A percentile compares a stretch with the other conserved stretches of the same genome.
Evolutionary conservation across 1,140 invertebrate species (phyloP).

Genomic region (Latrodectus geometricus): DNA sequence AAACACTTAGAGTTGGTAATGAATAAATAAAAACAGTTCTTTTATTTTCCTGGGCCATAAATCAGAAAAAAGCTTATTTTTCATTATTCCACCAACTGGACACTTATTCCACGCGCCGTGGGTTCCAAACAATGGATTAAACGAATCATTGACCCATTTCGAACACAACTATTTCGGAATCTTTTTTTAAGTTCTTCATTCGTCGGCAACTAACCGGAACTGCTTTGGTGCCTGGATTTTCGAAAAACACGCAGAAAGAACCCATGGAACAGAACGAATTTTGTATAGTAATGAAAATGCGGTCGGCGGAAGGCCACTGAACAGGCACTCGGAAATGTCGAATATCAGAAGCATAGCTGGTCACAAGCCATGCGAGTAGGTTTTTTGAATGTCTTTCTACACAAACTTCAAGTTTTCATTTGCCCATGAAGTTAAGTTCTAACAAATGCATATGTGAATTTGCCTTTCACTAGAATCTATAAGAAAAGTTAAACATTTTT

Average conservation of each 20-base stretch:
- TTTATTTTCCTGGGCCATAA: not conserved
- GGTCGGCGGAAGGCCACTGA: too few species aligned
- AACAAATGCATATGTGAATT: too few species aligned
- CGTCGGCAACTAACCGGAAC: slow-evolving; percentile 30
- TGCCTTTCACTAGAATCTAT: too few species aligned
- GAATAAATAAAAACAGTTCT: not conserved
- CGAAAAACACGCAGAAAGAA: slow-evolving; percentile 23
- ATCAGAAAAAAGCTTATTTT: slow-evolving; percentile 14
- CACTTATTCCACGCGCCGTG: slow-evolving; percentile 4
- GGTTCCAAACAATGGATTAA: slow-evolving; percentile 49
- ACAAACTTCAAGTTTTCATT: too few species aligned
- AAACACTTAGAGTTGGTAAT: not conserved
- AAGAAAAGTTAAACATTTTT: too few species aligned
- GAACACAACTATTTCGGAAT: slow-evolving; percentile 23
- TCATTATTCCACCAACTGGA: not conserved
- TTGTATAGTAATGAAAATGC: not conserved
- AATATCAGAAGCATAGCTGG: too few species aligned
- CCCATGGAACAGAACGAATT: not conserved
- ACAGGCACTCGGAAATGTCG: too few species aligned
- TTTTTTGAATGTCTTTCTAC: too few species aligned
- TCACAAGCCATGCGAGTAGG: too few species aligned
- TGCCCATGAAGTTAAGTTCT: too few species aligned
- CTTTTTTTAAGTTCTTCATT: slow-evolving; percentile 13
- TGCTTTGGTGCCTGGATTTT: too few species aligned
- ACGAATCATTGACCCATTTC: slow-evolving; percentile 57